Base-by-base conservation (phyloP, 2,888 invertebrate genomes). In the Drosophila macrothrix region DNA sequence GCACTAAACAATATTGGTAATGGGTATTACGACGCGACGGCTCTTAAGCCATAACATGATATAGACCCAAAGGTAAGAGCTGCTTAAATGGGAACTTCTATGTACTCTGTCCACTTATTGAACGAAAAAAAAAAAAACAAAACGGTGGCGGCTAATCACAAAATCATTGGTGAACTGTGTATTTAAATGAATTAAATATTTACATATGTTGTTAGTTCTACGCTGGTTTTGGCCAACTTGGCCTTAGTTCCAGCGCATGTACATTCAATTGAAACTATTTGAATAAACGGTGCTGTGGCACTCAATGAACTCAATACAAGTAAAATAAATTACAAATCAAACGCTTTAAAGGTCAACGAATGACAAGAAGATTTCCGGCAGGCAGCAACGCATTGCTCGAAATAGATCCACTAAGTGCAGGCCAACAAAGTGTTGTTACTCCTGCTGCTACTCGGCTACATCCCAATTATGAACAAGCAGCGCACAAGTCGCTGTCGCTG, bases 361-460 rank as follows among this genome's bases (percentile, higher is more conserved):
- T 86, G 88, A 88, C 89, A 88, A 71, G 61, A 80, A 67, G 67
- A 83, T 83, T 90, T 86, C 90, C 90, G 86, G 83, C 90, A 90
- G 76, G 54, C 84, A 50, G 77, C 62, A 41, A 63, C 63, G 68
- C 61, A 77, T 41, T 66, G 59, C 76, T 65, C 64, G 53, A 88
- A 90, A 86, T 86, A 88, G 81, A 82, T 65, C 39, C 43, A 35
- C 50, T 56, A 90, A 86, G 68, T 88, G 79, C 90, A 90, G 76
- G 72, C 71, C 73, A 71, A 78, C 69, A 67, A 80, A 80, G 75
- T 82, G 82, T 68, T 80, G 83, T 78, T 85, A 82, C 89, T 90
- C 78, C 86, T 83, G 59, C 62, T 80, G 73, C 65, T 83, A 62
- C 56, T 70, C 70, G 61, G 39, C 61, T 37, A 53, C 65, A 84